Conservation (phyloP, 2,888 invertebrate species). For the Drosophila niveifrons region DNA sequence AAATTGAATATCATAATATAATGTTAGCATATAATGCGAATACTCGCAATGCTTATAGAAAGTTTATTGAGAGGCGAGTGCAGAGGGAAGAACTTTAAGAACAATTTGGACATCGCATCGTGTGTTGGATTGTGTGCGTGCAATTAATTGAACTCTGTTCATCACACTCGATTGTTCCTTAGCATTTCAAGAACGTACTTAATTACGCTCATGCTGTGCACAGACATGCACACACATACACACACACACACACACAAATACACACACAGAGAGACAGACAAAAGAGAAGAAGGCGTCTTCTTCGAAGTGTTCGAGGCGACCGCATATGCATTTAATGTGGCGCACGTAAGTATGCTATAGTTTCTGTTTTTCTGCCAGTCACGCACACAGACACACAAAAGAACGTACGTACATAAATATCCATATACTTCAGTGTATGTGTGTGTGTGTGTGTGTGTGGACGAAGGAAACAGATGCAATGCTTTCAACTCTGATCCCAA, state of each 20-base stretch:
- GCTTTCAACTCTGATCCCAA: conserved; percentile 45
- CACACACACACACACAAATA: neutral
- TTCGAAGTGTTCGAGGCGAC: conserved; percentile 32
- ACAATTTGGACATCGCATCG: neutral
- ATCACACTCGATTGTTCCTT: conserved; percentile 6
- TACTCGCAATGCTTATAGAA: too few relatives aligned
- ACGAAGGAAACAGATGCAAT: conserved; percentile 19
- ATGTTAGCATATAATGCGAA: too few relatives aligned
- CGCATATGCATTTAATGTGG: conserved; percentile 71
- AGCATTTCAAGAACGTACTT: conserved; percentile 21
- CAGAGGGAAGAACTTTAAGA: neutral
- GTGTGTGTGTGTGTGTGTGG: neutral
- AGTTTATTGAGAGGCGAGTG: neutral
- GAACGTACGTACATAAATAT: neutral
- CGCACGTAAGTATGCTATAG: conserved; percentile 69
- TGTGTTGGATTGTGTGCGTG: neutral
- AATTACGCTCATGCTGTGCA: conserved; percentile 17
- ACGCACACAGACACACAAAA: conserved; percentile 37
- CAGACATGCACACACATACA: conserved; percentile 1
- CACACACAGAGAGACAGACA: neutral
- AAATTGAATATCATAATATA: too few relatives aligned
- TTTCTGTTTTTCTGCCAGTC: conserved; percentile 51
- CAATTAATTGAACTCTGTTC: conserved; percentile 24
- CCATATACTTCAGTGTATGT: neutral
- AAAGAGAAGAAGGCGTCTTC: conserved; percentile 4